These are phyloP conservation scores for Manacus vitellinus DNA, from an alignment of 2,113 vertebrate genomes.

Conservation along the genomic window DNA sequence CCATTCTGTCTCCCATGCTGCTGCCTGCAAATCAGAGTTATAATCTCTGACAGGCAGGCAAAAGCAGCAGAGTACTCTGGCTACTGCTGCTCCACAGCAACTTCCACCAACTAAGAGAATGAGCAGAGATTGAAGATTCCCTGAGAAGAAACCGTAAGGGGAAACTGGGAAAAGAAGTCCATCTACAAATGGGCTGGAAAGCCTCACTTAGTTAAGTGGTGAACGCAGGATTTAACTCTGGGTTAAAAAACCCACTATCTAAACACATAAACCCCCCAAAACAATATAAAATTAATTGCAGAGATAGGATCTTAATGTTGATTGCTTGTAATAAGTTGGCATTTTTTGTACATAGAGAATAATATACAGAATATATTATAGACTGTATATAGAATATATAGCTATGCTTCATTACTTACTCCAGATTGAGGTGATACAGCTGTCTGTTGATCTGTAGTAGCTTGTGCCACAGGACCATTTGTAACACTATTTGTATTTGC, in stretches of 20 bases:
- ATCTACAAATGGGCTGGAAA: background rate
- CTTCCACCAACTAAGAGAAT: background rate
- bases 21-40: background rate
- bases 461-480: slow-evolving; percentile 75
- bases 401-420: slow-evolving; percentile 58
- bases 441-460: slow-evolving; percentile 51
- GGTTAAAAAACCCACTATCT: background rate
- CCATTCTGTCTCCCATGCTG: background rate
- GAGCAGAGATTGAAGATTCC: background rate
- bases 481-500: slow-evolving; percentile 62
- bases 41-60: background rate
- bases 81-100: background rate
- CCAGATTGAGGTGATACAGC: slow-evolving; percentile 44
- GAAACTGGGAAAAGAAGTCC: background rate
- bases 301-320: background rate
- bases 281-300: background rate
- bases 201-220: background rate
- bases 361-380: background rate
- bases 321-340: background rate
- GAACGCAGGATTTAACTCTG: background rate
- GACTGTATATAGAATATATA: no score
- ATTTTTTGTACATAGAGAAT: background rate
- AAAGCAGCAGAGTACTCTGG: background rate
- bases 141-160: background rate
- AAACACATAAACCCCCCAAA: background rate